Percentiles rank a stretch among this genome's conserved stretches.
These are phyloP conservation scores for Mesochorus sp. DNA, from an alignment of 2,888 invertebrate species.

Conservation along the genomic window DNA sequence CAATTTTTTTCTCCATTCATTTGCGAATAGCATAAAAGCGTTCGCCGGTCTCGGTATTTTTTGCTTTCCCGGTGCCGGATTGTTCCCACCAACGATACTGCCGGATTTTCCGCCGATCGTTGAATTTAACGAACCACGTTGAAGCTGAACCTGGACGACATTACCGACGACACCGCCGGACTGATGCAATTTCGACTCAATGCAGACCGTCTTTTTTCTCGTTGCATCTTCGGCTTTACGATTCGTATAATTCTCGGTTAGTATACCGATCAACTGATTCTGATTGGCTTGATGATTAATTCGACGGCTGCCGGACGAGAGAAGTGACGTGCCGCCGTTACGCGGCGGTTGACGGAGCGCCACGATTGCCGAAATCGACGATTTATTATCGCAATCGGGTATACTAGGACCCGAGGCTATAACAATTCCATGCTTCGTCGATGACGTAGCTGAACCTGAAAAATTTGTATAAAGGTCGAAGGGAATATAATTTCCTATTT, in stretches of 20 bases:
- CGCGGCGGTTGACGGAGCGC: conserved; percentile 52
- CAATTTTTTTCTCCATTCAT: conserved; percentile 85
- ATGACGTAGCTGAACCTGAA: conserved; percentile 4
- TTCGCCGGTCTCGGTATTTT: conserved; percentile 86
- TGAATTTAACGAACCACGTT: conserved; percentile 48
- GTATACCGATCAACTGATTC: conserved; percentile 70
- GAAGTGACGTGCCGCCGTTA: conserved; percentile 16
- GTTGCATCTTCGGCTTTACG: conserved; percentile 13
- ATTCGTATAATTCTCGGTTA: conserved; percentile 68
- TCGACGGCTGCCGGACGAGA: conserved; percentile 18
- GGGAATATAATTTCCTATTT: not conserved
- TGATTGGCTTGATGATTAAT: conserved; percentile 38
- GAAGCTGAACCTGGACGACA: conserved; percentile 66
- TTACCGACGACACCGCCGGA: conserved; percentile 60
- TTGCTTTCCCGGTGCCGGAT: conserved; percentile 68
- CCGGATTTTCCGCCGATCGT: conserved; percentile 58
- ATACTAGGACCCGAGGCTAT: conserved; percentile 37
- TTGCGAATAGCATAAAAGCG: conserved; percentile 86
- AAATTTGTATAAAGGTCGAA: not conserved
- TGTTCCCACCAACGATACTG: conserved; percentile 63
- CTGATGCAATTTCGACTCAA: conserved; percentile 65
- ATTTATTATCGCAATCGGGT: conserved; percentile 7
- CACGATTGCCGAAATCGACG: conserved; percentile 55
- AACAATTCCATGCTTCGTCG: conserved; percentile 40
- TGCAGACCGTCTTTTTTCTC: conserved; percentile 67